phyloP scores from a whole-genome alignment of 2,888 invertebrate genomes.

The Caenorhabditis macrosperma region DNA sequence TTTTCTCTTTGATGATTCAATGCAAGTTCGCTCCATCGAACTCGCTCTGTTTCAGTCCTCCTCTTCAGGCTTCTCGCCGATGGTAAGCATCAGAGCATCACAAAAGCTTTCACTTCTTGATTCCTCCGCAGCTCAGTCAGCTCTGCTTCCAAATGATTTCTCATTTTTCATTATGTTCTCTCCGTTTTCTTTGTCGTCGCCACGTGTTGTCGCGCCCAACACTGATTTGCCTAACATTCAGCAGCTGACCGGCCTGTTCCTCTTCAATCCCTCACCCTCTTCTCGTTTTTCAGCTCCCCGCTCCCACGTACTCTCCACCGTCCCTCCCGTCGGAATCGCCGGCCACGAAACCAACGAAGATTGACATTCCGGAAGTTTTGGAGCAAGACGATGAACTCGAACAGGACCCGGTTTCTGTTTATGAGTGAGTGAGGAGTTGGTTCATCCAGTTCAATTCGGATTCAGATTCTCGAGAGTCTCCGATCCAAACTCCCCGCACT shows the following conservation, averaged over 20 bases:
- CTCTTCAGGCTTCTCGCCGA: slow-evolving; percentile 60
- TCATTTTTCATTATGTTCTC: slow-evolving; percentile 4
- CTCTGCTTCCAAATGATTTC: neutral
- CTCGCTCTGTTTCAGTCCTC: slow-evolving; percentile 61
- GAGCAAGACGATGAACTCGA: slow-evolving; percentile 18
- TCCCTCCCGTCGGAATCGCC: slow-evolving; percentile 66
- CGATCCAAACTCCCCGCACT: slow-evolving; percentile 51
- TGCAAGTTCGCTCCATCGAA: neutral
- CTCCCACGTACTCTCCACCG: slow-evolving; percentile 71
- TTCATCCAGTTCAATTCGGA: slow-evolving; percentile 22
- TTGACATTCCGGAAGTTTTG: slow-evolving; percentile 23
- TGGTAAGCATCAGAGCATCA: slow-evolving; percentile 42
- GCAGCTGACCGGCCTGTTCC: neutral
- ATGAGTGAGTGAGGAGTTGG: slow-evolving; percentile 12
- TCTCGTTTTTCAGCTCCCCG: slow-evolving; percentile 64
- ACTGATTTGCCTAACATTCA: slow-evolving; percentile 27
- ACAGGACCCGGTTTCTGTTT: slow-evolving; percentile 32
- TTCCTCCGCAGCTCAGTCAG: too few relatives aligned
- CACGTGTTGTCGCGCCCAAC: slow-evolving; percentile 10
- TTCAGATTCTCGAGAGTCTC: slow-evolving; percentile 63
- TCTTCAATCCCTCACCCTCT: too few relatives aligned
- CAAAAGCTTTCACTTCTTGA: slow-evolving; percentile 6
- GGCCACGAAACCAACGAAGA: slow-evolving; percentile 32
- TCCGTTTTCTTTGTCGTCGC: slow-evolving; percentile 28
- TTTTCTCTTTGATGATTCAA: neutral